Evolutionary conservation across 2,797 vertebrate species (phyloP).

Genomic region (Crenichthys baileyi): DNA sequence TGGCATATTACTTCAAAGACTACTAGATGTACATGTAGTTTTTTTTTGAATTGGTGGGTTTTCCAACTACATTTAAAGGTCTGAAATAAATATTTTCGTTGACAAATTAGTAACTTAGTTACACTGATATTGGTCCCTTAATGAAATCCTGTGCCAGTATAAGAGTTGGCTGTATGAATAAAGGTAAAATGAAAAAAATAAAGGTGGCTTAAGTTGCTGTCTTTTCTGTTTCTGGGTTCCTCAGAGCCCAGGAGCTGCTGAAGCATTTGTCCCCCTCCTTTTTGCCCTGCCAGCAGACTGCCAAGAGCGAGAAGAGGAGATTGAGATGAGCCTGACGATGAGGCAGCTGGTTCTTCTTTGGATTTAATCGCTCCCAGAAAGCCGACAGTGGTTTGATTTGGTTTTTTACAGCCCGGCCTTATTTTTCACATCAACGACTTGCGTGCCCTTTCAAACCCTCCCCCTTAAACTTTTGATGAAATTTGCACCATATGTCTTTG

Average conservation of each 20-base stretch:
- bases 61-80: background rate
- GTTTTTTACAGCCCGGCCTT: constrained; percentile 82
- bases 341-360: constrained; percentile 83
- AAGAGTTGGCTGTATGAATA: background rate
- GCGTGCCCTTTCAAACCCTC: constrained; percentile 58
- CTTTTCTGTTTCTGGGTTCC: constrained; percentile 45
- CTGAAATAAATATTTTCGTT: background rate
- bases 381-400: constrained; percentile 76
- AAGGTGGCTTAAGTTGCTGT: constrained; percentile 8
- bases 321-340: constrained; percentile 71
- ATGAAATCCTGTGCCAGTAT: background rate
- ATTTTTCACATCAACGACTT: constrained; percentile 84
- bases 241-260: constrained; percentile 40
- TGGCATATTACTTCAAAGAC: background rate
- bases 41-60: background rate
- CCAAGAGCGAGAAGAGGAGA: constrained; percentile 61
- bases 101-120: background rate
- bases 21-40: background rate
- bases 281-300: constrained; percentile 56
- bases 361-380: constrained; percentile 84
- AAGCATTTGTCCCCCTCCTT: constrained; percentile 47
- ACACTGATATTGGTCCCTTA: background rate
- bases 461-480: constrained; percentile 80
- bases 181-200: background rate
- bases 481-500: constrained; percentile 87